These are phyloP conservation scores for Neoitamus cyanurus DNA, from an alignment of 2,888 invertebrate genomes.

Conservation along the genomic window DNA sequence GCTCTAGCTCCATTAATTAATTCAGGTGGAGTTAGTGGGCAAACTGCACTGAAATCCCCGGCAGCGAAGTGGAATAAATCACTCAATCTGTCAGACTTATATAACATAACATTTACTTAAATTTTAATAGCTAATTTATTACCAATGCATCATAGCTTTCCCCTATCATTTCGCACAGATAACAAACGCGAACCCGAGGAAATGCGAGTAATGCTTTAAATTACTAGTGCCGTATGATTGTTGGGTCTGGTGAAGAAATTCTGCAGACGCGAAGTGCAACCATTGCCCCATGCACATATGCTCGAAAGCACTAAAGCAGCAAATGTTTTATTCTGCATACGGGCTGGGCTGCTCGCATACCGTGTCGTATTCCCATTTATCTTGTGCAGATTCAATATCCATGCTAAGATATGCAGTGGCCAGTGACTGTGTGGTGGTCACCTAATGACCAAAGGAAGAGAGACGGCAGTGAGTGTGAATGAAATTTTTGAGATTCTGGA, in stretches of 20 bases:
- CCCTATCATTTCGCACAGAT: not conserved
- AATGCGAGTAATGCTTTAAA: not conserved
- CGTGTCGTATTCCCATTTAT: not conserved
- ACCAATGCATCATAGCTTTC: not conserved
- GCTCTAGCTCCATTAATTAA: not conserved
- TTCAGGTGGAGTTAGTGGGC: not conserved
- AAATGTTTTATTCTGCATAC: not conserved
- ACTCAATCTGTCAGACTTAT: not conserved
- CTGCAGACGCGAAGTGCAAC: not conserved
- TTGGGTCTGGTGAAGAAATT: not conserved
- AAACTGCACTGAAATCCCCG: not conserved
- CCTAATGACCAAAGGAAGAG: not conserved
- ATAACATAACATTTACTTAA: not conserved
- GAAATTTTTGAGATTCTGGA: conserved; percentile 43
- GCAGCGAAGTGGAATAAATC: not conserved
- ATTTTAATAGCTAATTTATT: not conserved
- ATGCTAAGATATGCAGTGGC: not conserved
- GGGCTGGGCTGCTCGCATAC: not conserved
- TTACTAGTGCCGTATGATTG: not conserved
- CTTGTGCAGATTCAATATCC: not conserved
- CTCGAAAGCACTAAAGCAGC: not conserved
- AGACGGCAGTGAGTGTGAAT: not conserved
- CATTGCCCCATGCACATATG: not conserved
- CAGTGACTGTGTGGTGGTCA: not conserved
- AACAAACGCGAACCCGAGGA: not conserved